phyloP scores from a whole-genome alignment of 2,888 invertebrate genomes.

The Parelbella ahira region DNA sequence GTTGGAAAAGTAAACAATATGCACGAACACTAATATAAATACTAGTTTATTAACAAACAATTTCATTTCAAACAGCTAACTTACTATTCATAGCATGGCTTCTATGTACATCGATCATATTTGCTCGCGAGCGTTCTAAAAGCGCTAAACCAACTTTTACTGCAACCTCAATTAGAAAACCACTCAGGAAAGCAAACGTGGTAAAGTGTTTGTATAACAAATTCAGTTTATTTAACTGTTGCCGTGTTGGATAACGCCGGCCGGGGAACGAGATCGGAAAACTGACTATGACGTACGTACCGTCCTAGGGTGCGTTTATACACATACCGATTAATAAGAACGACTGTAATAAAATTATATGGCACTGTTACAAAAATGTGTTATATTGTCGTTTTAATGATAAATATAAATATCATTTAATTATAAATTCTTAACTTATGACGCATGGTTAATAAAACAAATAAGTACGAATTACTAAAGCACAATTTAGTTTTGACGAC shows the following conservation, averaged over 20 bases:
- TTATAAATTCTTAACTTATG: too few species aligned
- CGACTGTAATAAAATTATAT: too few species aligned
- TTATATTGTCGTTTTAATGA: not conserved
- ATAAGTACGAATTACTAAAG: too few species aligned
- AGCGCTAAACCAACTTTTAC: constrained; percentile 22
- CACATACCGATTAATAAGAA: not conserved
- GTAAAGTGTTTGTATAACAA: constrained; percentile 24
- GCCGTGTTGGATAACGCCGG: constrained; percentile 17
- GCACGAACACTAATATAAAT: constrained; percentile 15
- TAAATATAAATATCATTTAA: too few species aligned
- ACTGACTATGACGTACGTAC: constrained; percentile 10
- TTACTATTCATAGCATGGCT: constrained; percentile 8
- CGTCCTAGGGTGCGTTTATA: constrained; percentile 5
- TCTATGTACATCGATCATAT: constrained; percentile 19
- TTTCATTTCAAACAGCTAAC: constrained; percentile 1
- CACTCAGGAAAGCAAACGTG: constrained; percentile 18
- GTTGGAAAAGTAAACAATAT: constrained; percentile 1
- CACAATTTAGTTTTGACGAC: too few species aligned
- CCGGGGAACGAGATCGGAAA: constrained; percentile 12
- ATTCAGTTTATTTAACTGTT: constrained; percentile 23
- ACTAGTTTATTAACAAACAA: constrained; percentile 11
- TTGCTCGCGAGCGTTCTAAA: constrained; percentile 14
- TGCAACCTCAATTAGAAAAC: constrained; percentile 22
- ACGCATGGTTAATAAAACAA: too few species aligned
- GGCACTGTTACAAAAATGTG: not conserved